Evolutionary conservation across 2,888 invertebrate species (phyloP).

Genomic region (Cephus nigrinus): DNA sequence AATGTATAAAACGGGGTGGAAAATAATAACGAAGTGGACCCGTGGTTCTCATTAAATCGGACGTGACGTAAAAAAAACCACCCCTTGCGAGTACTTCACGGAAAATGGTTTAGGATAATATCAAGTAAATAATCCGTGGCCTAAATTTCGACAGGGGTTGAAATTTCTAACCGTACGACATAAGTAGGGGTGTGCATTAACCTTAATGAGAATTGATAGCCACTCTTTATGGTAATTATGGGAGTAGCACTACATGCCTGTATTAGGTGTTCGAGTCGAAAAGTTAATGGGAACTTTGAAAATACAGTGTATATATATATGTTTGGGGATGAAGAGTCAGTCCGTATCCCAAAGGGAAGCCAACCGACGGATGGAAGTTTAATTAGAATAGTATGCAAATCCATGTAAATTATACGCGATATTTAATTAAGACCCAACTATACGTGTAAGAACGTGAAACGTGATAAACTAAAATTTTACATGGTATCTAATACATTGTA

Average conservation of each 20-base stretch:
- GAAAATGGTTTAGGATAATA: background rate
- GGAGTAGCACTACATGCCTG: background rate
- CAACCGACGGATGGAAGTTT: background rate
- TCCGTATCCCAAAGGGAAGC: background rate
- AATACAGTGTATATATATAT: background rate
- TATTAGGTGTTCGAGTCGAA: background rate
- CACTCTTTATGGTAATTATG: background rate
- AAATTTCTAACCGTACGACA: background rate
- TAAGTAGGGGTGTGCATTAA: background rate
- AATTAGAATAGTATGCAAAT: conserved; percentile 24
- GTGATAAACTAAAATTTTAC: background rate
- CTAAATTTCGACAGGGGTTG: background rate
- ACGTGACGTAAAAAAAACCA: background rate
- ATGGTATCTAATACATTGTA: background rate
- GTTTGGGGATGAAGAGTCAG: background rate
- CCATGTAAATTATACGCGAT: conserved; percentile 13
- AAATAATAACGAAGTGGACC: background rate
- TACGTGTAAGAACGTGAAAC: background rate
- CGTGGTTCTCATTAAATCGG: background rate
- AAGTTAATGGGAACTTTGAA: background rate
- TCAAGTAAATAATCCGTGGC: background rate
- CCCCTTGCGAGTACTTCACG: background rate
- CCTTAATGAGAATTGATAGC: background rate
- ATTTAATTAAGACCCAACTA: conserved; percentile 18
- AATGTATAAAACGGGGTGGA: background rate